Evolutionary conservation across 2,113 vertebrate species (phyloP).

Genomic region (Equus quagga): DNA sequence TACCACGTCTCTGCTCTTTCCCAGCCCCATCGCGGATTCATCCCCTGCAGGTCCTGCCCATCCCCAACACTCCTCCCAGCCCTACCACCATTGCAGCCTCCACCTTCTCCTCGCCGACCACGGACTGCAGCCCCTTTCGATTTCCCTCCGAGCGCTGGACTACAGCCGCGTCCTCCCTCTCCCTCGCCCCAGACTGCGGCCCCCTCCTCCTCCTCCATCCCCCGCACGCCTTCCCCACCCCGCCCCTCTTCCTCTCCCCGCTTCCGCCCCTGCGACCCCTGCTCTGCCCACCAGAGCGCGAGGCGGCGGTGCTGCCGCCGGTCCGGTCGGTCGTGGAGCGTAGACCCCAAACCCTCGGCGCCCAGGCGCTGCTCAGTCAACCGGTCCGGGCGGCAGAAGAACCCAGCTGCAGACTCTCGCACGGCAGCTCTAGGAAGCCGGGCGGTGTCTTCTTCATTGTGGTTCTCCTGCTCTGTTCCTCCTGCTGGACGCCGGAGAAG

Average conservation of each 20-base stretch:
- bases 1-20: background rate
- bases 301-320: background rate
- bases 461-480: background rate
- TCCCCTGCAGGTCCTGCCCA: background rate
- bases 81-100: background rate
- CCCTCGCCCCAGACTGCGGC: background rate
- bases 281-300: background rate
- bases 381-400: background rate
- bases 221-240: background rate
- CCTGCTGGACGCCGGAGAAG: background rate
- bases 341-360: background rate
- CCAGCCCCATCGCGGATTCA: background rate
- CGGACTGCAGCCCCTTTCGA: background rate
- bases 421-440: background rate
- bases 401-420: background rate
- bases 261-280: background rate
- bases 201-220: too few species aligned
- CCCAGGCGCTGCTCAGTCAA: rapidly evolving
- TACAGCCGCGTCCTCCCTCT: background rate
- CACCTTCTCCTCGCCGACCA: background rate
- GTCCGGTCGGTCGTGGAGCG: too few species aligned
- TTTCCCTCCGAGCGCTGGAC: background rate
- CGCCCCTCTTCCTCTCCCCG: too few species aligned
- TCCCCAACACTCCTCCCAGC: background rate
- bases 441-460: background rate